These are phyloP conservation scores for Mimachlamys varia DNA, from an alignment of 2,888 invertebrate species.

Conservation along the genomic window DNA sequence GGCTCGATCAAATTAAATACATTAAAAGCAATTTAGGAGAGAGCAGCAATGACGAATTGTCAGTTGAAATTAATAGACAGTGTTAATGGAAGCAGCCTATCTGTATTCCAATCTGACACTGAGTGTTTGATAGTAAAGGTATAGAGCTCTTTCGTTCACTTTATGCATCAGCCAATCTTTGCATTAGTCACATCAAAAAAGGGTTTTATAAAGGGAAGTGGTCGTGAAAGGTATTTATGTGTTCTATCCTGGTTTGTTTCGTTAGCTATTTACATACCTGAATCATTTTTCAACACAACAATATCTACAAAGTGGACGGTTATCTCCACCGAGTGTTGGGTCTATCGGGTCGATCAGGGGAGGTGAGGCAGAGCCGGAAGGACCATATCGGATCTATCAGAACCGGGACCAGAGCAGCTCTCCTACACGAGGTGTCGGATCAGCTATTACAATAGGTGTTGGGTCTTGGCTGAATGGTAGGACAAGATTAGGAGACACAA, in stretches of 20 bases:
- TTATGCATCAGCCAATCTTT: conserved; percentile 34
- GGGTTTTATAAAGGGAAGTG: conserved; percentile 29
- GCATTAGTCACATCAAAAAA: conserved; percentile 36
- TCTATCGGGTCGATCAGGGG: conserved; percentile 15
- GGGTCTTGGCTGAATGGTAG: neutral
- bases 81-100: conserved; percentile 17
- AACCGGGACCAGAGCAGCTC: neutral
- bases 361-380: neutral
- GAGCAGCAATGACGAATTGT: conserved; percentile 36
- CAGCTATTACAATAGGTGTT: neutral
- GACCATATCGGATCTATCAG: neutral
- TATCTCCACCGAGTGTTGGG: neutral
- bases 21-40: conserved; percentile 36
- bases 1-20: conserved; percentile 29
- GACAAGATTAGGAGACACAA: neutral
- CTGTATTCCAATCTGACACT: conserved; percentile 22
- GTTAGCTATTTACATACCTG: conserved; percentile 36
- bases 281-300: conserved; percentile 36
- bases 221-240: conserved; percentile 31
- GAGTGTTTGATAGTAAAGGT: conserved; percentile 33
- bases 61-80: conserved; percentile 18
- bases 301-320: conserved; percentile 31
- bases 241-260: neutral
- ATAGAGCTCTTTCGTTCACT: conserved; percentile 31
- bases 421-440: neutral